Percentiles rank a stretch among this genome's conserved stretches.
Conservation (phyloP, 2,113 vertebrate genomes). For the Cyprinodon tularosa region DNA sequence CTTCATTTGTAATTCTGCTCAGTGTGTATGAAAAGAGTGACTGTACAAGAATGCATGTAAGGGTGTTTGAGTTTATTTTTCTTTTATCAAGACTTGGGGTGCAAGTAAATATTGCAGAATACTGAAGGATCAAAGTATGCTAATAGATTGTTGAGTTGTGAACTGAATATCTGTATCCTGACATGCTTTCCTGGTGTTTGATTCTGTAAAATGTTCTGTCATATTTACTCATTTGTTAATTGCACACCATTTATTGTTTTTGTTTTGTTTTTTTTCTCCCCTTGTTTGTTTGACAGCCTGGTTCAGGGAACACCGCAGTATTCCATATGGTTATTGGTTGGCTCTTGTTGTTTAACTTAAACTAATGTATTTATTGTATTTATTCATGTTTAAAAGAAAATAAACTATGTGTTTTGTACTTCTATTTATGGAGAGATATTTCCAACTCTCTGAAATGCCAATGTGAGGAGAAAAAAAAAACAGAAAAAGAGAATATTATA, state of each 20-base stretch:
- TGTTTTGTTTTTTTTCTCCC: slow-evolving; percentile 25
- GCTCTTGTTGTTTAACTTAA: slow-evolving; percentile 78
- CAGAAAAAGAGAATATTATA: slow-evolving; percentile 75
- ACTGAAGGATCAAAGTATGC: slow-evolving; percentile 51
- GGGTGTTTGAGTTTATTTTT: slow-evolving; percentile 31
- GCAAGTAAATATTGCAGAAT: slow-evolving; percentile 50
- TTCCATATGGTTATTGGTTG: slow-evolving; percentile 76
- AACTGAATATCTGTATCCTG: slow-evolving; percentile 24
- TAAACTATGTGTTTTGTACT: slow-evolving; percentile 81
- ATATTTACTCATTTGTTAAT: slow-evolving; percentile 38
- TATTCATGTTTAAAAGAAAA: slow-evolving; percentile 78
- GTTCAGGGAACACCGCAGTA: slow-evolving; percentile 82
- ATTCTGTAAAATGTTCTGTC: slow-evolving; percentile 46
- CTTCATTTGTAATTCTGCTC: slow-evolving; percentile 71
- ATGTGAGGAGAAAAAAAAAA: slow-evolving; percentile 63
- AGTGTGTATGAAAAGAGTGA: slow-evolving; percentile 21
- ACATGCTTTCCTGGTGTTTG: slow-evolving; percentile 28
- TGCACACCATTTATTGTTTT: slow-evolving; percentile 40
- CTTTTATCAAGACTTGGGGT: slow-evolving; percentile 48
- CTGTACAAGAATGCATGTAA: slow-evolving; percentile 21
- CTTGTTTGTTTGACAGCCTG: slow-evolving; percentile 65
- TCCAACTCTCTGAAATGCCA: slow-evolving; percentile 69
- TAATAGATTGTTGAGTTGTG: slow-evolving; percentile 22
- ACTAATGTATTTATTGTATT: slow-evolving; percentile 86
- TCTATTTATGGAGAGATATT: slow-evolving; percentile 81